These are phyloP conservation scores for Uromys caudimaculatus DNA, from an alignment of 2,797 vertebrate genomes.

Conservation along the genomic window DNA sequence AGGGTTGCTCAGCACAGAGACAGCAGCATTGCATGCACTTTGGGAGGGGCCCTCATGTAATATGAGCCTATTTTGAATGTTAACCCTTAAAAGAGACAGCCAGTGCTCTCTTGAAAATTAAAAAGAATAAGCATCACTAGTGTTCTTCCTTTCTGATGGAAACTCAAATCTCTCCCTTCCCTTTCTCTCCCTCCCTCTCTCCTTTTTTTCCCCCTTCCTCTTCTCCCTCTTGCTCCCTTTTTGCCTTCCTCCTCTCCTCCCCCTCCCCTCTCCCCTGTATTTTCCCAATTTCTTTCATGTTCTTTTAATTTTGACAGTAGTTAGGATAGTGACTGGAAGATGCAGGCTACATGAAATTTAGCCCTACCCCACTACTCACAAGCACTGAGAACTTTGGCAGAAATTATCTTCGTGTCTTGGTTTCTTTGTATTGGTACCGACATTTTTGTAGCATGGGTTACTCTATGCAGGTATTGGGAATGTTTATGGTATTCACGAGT, in stretches of 20 bases:
- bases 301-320: neutral
- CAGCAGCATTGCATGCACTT: neutral
- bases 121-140: neutral
- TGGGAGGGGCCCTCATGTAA: neutral
- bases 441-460: neutral
- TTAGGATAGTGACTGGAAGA: neutral
- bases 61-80: neutral
- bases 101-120: neutral
- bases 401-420: neutral
- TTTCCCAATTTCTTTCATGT: neutral
- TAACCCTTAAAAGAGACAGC: constrained; percentile 36
- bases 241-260: neutral
- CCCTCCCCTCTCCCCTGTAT: neutral
- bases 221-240: neutral
- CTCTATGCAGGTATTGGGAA: neutral
- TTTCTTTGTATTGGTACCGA: neutral
- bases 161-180: neutral
- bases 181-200: neutral
- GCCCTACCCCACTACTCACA: neutral
- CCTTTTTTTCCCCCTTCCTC: too few species aligned
- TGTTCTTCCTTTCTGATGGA: neutral
- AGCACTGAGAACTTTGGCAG: neutral
- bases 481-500: fast-evolving
- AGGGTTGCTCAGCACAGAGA: neutral
- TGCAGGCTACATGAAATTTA: neutral